A percentile compares a stretch with the other conserved stretches of the same genome.
phyloP scores from a whole-genome alignment of 2,113 vertebrate genomes.

The Myotis davidii region DNA sequence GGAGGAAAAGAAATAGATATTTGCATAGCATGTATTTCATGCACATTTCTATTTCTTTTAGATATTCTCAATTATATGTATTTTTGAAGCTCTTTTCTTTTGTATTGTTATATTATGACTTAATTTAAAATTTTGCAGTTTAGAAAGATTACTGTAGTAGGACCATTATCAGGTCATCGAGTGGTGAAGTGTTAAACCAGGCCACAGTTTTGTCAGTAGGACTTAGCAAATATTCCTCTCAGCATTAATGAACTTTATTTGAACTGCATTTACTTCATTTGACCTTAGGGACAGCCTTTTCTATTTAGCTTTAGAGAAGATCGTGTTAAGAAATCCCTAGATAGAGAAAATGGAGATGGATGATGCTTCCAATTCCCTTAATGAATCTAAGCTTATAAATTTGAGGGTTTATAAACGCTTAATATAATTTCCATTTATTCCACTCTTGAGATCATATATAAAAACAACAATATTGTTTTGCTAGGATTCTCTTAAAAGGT shows the following conservation, averaged over 20 bases:
- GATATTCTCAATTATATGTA: not conserved
- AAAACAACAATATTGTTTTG: conserved; percentile 34
- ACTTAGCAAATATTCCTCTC: conserved; percentile 43
- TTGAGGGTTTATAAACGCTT: conserved; percentile 1
- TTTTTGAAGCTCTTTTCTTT: not conserved
- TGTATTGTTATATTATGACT: not conserved
- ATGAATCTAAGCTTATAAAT: conserved; percentile 43
- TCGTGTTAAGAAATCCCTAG: conserved; percentile 24
- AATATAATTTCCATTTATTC: not conserved
- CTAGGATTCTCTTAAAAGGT: not conserved
- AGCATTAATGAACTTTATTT: conserved; percentile 61
- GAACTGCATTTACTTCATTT: conserved; percentile 46
- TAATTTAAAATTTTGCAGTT: conserved; percentile 34
- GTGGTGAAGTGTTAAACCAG: conserved; percentile 2
- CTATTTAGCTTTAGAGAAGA: conserved; percentile 44
- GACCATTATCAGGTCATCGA: not conserved
- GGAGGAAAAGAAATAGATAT: conserved; percentile 3
- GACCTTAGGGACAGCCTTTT: conserved; percentile 47
- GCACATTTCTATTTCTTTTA: not conserved
- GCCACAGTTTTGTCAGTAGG: conserved; percentile 14
- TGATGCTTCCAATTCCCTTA: not conserved
- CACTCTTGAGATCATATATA: not conserved
- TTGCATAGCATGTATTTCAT: not conserved
- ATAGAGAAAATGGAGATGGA: conserved; percentile 15
- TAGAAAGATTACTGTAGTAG: not conserved